Evolutionary conservation across 2,888 invertebrate species (phyloP).

Genomic region (Rhagonycha lutea): DNA sequence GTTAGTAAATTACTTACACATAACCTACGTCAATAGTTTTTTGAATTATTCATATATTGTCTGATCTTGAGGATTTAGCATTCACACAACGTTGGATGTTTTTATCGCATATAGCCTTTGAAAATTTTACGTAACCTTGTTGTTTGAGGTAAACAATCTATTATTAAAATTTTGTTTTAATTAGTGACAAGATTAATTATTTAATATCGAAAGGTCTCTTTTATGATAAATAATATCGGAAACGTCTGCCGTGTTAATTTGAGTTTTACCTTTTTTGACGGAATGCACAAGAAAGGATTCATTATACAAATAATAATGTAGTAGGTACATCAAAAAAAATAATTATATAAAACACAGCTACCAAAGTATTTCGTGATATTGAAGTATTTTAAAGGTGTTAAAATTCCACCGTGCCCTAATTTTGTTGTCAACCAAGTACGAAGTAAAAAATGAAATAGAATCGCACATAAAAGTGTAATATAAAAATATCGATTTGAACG

Average conservation of each 20-base stretch:
- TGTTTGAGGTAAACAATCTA: conserved; percentile 5
- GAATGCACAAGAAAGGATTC: too few relatives aligned
- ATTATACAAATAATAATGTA: too few relatives aligned
- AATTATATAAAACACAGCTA: not conserved
- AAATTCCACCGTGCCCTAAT: not conserved
- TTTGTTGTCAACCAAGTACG: not conserved
- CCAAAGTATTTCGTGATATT: not conserved
- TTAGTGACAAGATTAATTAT: not conserved
- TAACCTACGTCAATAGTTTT: conserved; percentile 1
- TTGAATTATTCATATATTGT: conserved; percentile 3
- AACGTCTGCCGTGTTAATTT: not conserved
- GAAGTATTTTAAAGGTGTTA: not conserved
- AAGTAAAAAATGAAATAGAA: not conserved
- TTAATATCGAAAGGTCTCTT: not conserved
- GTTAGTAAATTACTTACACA: not conserved
- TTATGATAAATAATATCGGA: not conserved
- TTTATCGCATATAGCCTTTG: not conserved
- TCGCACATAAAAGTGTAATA: not conserved
- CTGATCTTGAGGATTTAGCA: not conserved
- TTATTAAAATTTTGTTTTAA: not conserved
- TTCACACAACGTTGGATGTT: conserved; percentile 1
- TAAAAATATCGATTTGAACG: not conserved
- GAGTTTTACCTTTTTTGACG: too few relatives aligned
- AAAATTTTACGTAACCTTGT: conserved; percentile 2
- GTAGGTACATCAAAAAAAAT: not conserved